Base-by-base conservation (phyloP, 2,797 vertebrate genomes). In the Craterocephalus amniculus region DNA sequence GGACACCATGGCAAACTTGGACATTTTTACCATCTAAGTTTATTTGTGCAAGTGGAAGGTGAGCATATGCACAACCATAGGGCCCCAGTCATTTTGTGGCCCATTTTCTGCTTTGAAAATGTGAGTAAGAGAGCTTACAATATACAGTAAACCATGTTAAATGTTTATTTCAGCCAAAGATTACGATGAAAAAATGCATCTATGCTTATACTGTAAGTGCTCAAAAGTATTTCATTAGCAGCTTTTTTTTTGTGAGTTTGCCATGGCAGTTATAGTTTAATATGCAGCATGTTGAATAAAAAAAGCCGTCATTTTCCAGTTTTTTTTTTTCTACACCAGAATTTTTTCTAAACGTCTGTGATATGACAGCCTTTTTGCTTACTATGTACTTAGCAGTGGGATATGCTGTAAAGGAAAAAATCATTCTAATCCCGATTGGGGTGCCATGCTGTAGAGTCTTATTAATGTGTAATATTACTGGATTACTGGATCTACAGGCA, bases 381-480 rank as follows among this genome's bases (percentile, higher is more conserved):
- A 49, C 59, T 66, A 52, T 60, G 48, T 75, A 49, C 70, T 74
- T 58, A 73, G 58, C 63, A 36, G 63, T 60, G 54, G 70, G 77
- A 83, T 80, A 67, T 75, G 63, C 57, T 58, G 63, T 76, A 74
- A 88, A 78, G 68, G 34, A 51, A 74, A 74, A 81, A 87, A 70
- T 64, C n/a, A 57, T 69, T 75, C 79, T 87, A 90, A 90, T 91
- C 90, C 88, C 67, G 72, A 78, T 62, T 74, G 59, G 55, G 67
- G 57, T 69, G 63, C 54, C 67, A 72, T 65, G 68, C 82, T 71
- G 76, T 74, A 68, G 66, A 80, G 82, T 83, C 82, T 83, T 90
- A 93, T 91, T 93, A 92, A 89, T 85, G 86, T 88, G 82, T 87
- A 92, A 89, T 91, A 89, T 79, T 74, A 58, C 72, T 83, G 89